phyloP scores from a whole-genome alignment of 2,797 vertebrate species.

The Sciurus carolinensis region DNA sequence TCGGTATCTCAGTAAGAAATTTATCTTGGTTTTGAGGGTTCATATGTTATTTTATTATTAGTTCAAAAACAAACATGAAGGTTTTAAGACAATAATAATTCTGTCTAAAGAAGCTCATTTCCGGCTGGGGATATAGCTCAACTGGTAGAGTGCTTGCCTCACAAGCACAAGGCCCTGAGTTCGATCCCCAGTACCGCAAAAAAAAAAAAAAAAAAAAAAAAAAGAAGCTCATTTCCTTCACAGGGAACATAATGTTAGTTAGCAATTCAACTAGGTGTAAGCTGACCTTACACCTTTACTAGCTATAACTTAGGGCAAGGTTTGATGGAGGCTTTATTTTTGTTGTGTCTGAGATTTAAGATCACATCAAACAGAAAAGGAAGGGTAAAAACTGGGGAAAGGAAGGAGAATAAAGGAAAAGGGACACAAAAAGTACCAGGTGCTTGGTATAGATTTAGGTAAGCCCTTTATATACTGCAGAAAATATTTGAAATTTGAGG shows the following conservation, averaged over 20 bases:
- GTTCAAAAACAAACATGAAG: slow-evolving; percentile 17
- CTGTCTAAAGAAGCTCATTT: not conserved
- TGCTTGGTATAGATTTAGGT: not conserved
- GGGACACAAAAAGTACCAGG: not conserved
- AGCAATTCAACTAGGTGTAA: not conserved
- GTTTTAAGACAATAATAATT: slow-evolving; percentile 13
- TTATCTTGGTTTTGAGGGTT: slow-evolving; percentile 43
- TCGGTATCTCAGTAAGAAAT: slow-evolving; percentile 41
- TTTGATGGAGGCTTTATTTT: not conserved
- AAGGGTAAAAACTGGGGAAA: not conserved
- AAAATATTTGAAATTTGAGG: not conserved
- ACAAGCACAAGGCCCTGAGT: no score
- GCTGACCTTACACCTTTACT: not conserved
- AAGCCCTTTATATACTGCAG: not conserved
- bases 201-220: no score
- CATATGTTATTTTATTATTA: not conserved
- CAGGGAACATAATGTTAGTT: not conserved
- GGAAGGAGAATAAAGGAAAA: slow-evolving; percentile 3
- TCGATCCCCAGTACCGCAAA: no score
- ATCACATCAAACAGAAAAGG: not conserved
- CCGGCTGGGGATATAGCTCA: no score
- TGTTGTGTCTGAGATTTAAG: not conserved
- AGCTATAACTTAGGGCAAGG: not conserved
- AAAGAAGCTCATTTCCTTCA: slow-evolving; percentile 22
- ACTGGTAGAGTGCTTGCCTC: no score